Percentiles rank a stretch among this genome's conserved stretches.
These are phyloP conservation scores for Sander lucioperca DNA, from an alignment of 2,113 vertebrate species.

Conservation along the genomic window DNA sequence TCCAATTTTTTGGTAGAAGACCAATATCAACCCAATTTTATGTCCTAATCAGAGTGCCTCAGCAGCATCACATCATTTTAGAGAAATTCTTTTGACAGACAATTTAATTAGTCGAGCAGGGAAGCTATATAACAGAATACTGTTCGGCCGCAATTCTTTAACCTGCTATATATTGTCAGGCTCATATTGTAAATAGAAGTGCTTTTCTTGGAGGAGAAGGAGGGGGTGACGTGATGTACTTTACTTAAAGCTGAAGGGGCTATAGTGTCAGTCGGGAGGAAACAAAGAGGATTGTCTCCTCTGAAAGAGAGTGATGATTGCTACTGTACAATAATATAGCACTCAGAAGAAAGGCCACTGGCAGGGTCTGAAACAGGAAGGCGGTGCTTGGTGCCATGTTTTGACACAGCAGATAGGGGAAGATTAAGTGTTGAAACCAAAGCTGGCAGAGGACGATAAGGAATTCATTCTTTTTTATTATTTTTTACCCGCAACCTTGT, in stretches of 20 bases:
- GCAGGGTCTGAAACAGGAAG: slow-evolving; percentile 46
- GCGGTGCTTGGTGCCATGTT: slow-evolving; percentile 53
- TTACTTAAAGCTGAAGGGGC: slow-evolving; percentile 56
- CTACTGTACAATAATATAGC: slow-evolving; percentile 54
- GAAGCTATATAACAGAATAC: slow-evolving; percentile 19
- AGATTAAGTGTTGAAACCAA: slow-evolving; percentile 72
- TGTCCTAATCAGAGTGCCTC: neutral
- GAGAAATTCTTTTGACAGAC: slow-evolving; percentile 33
- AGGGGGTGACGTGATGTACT: slow-evolving; percentile 43
- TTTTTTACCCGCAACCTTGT: slow-evolving; percentile 11
- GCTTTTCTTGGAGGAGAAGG: slow-evolving; percentile 34
- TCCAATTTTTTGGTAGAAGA: neutral
- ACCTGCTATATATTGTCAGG: slow-evolving; percentile 16
- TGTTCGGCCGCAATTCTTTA: neutral
- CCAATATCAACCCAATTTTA: slow-evolving; percentile 3
- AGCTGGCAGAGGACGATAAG: slow-evolving; percentile 63
- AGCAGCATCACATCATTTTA: neutral
- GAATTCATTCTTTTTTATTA: slow-evolving; percentile 39
- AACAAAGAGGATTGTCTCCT: slow-evolving; percentile 64
- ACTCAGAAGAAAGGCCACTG: slow-evolving; percentile 56
- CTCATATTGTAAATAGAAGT: slow-evolving; percentile 37
- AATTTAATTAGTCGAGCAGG: slow-evolving; percentile 47
- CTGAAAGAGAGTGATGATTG: slow-evolving; percentile 56
- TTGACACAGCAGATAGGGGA: slow-evolving; percentile 64
- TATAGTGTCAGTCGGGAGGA: slow-evolving; percentile 54